Evolutionary conservation across 2,113 vertebrate genomes (phyloP).

Genomic region (Cyprinus carpio): DNA sequence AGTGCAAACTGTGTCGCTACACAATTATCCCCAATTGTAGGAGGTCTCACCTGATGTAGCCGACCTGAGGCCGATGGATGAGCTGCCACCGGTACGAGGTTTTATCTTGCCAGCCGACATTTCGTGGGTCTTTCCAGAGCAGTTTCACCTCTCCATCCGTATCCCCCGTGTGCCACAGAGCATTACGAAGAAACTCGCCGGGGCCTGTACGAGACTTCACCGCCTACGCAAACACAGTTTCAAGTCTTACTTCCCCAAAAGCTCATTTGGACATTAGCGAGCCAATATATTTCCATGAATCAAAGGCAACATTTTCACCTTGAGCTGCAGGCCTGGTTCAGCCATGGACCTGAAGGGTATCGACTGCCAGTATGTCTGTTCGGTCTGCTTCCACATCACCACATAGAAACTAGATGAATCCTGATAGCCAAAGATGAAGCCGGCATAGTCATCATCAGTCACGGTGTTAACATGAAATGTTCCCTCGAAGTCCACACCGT

Average conservation of each 20-base stretch:
- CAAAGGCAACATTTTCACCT: conserved; percentile 71
- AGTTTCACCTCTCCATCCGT: conserved; percentile 85
- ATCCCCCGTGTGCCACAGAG: conserved; percentile 91
- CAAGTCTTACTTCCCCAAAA: background rate
- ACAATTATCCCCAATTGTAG: background rate
- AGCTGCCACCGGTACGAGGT: conserved; percentile 95
- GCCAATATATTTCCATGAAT: background rate
- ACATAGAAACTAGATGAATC: conserved; percentile 95
- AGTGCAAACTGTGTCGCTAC: background rate
- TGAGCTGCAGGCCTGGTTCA: conserved; percentile 88
- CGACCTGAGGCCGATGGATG: conserved; percentile 90
- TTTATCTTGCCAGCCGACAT: conserved; percentile 90
- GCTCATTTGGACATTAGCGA: background rate
- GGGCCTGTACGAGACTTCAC: conserved; percentile 91
- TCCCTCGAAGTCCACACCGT: conserved; percentile 96
- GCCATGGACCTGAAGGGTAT: conserved; percentile 87
- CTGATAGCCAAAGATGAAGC: conserved; percentile 96
- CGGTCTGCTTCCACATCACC: conserved; percentile 97
- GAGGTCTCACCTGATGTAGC: conserved; percentile 90
- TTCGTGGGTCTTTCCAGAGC: conserved; percentile 92
- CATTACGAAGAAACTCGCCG: conserved; percentile 89
- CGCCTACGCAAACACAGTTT: conserved; percentile 70
- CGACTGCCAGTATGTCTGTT: conserved; percentile 93
- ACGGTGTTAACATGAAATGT: conserved; percentile 95
- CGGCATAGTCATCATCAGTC: conserved; percentile 93